Evolutionary conservation across 2,797 vertebrate species (phyloP).

Genomic region (Microhierax caerulescens): DNA sequence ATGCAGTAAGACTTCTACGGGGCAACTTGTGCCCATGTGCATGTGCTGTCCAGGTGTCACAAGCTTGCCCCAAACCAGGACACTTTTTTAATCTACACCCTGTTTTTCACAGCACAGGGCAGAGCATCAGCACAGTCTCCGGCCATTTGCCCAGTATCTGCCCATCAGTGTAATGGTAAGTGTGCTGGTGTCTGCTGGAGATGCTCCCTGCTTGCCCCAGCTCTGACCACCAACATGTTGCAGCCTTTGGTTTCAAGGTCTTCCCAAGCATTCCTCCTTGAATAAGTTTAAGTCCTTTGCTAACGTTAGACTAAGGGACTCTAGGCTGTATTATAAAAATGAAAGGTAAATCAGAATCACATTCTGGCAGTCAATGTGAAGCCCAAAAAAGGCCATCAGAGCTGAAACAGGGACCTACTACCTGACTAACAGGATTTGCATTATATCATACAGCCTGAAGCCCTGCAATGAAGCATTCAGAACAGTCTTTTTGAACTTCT

Average conservation of each 20-base stretch:
- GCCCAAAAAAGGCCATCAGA: neutral
- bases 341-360: neutral
- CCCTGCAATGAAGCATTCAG: neutral
- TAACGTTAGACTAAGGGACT: neutral
- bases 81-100: neutral
- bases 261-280: neutral
- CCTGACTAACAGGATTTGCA: neutral
- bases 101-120: neutral
- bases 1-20: rapidly evolving
- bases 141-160: neutral
- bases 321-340: neutral
- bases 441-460: neutral
- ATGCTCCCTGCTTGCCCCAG: neutral
- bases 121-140: rapidly evolving
- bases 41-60: rapidly evolving
- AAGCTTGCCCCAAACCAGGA: neutral
- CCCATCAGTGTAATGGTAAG: rapidly evolving
- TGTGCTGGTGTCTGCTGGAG: neutral
- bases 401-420: neutral
- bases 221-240: rapidly evolving
- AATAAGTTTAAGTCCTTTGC: neutral
- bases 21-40: rapidly evolving
- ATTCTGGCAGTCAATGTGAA: neutral
- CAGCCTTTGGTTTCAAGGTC: neutral
- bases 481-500: conserved; percentile 27